Base-by-base conservation (phyloP, 23 tunicate genomes). In the Halocynthia aurantium region DNA sequence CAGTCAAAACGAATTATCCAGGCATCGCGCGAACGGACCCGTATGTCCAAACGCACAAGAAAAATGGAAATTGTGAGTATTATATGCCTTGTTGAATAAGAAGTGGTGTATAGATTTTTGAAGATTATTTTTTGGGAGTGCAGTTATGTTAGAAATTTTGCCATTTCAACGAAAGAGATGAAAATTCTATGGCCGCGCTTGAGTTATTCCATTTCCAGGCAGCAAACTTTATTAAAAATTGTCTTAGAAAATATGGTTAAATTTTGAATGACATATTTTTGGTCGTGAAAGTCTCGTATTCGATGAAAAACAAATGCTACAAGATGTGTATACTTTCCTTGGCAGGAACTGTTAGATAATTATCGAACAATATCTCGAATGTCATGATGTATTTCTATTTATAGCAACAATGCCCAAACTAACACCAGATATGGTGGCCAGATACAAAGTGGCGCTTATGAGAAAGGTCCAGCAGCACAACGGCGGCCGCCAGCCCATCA, bases 1-100 rank as follows among this genome's bases (percentile, higher is more conserved):
- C 53, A 31, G 96, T 89, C n/a, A 81, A 88, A 22, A 89, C 88
- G 6, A 89, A 89, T 69, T 84, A 89, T 62, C 96, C 96, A 8
- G 93, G 93, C 10, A 86, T 87, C 8, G 69, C 93, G 6, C 22
- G 54, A 61, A 74, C 81, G 5, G 93, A 87, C 64, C 93, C 93
- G 5, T 83, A 82, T 22, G 69, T 54, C 13, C 63, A 74, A 54
- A 64, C 67, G 1, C 56, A 74, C 63, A 74, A 51, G 58, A 74
- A 52, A 54, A 55, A 53, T 18, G 78, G 78, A 53, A 74, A 56
- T 58, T 58, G 63, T 58, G 17, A 58, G 17, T 58, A 58, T 13
- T n/a, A 58, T 15, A 58, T 13, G 2, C 4, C 2, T 58, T 58
- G 17, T 58, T 58, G 63, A 15, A 15, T n/a, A 58, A n/a, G 63